Percentiles rank a stretch among this genome's conserved stretches.
Evolutionary conservation across 1,140 invertebrate genomes (phyloP).

Genomic region (Tetramorium simillimum): DNA sequence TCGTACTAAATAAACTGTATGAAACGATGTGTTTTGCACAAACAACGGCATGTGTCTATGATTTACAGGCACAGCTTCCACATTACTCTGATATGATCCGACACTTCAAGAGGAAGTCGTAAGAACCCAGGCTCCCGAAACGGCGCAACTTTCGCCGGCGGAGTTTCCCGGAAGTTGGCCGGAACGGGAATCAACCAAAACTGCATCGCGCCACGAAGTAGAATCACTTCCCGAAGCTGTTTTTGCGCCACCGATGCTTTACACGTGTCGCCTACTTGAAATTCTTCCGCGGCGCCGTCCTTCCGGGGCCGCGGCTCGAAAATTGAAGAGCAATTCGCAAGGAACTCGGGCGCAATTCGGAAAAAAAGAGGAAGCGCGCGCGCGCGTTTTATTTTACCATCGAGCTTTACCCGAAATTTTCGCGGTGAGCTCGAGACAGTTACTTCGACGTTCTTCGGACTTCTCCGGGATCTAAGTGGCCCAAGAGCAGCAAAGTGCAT

Average conservation of each 20-base stretch:
- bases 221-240: conserved; percentile 41
- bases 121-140: background rate
- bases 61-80: background rate
- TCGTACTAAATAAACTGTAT: background rate
- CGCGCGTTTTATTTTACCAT: conserved; percentile 47
- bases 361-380: background rate
- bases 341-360: conserved; percentile 10
- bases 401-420: conserved; percentile 47
- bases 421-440: conserved; percentile 42
- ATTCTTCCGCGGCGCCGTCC: conserved; percentile 41
- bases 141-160: conserved; percentile 18
- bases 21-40: background rate
- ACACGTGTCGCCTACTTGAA: conserved; percentile 61
- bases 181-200: conserved; percentile 47
- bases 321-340: conserved; percentile 43
- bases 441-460: conserved; percentile 16
- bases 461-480: conserved; percentile 38
- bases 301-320: conserved; percentile 33
- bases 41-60: background rate
- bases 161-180: conserved; percentile 37
- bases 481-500: conserved; percentile 50
- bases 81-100: conserved; percentile 1
- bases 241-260: conserved; percentile 40
- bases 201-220: conserved; percentile 45
- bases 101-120: conserved; percentile 30